Evolutionary conservation across 2,113 vertebrate genomes (phyloP), one percentile per base, ranked within the genome.

Genomic region (Gobiocypris rarus): DNA sequence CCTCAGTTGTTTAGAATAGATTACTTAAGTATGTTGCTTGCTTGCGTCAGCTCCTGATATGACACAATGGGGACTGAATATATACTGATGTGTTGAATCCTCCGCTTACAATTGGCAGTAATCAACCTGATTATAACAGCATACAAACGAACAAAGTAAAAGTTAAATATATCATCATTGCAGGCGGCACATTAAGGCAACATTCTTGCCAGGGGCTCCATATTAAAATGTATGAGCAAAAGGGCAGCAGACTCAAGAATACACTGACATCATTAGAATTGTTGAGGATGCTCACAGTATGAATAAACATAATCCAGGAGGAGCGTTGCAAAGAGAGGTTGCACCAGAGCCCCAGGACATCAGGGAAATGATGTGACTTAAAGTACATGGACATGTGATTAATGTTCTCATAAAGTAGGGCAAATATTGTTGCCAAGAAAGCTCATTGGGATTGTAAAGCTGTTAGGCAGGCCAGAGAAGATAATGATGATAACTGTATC

Each of bases 301-400:
- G 59, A 86, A 86, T 71, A 82, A 75, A 77, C 81, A 58, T 48
- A 63, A 48, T 78, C 81, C 26, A 54, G 59, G 17, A 69, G 70
- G 34, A 81, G 19, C 65, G 76, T 22, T 61, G 75, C 48, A 67
- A 73, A 19, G 74, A 79, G 78, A 86, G 65, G 63, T 48, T 56
- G 38, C 71, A 52, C 43, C 14, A 2, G 45, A 82, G 54, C 87
- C 67, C 70, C 10, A 38, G 83, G 59, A 84, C 83, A 79, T 59
- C 15, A n/a, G 71, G 75, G 83, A 88, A 81, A 84, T 58, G 24
- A 85, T 83, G 83, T 71, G 59, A 85, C 58, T 83, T 73, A 88
- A 81, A 83, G 85, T 34, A 73, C 71, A 85, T 76, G 61, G 87
- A 86, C 81, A 76, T 86, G 82, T 86, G 87, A 88, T 88, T 83